phyloP scores from a whole-genome alignment of 2,888 invertebrate species.

The Hirtodrosophila alboralis region DNA sequence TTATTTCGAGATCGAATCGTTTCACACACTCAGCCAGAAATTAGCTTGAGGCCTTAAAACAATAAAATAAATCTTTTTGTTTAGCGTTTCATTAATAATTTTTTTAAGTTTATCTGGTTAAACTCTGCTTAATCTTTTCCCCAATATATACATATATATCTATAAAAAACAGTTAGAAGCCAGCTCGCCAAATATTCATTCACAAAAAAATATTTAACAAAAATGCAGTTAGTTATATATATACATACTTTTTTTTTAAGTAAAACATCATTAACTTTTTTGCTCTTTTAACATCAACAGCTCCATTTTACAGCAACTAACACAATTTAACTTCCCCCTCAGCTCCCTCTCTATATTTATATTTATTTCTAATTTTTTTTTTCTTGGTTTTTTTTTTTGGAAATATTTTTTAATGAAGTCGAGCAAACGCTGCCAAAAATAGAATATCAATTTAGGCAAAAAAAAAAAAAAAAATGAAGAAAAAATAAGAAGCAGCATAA shows the following conservation, averaged over 20 bases:
- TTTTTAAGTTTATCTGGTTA: conserved; percentile 18
- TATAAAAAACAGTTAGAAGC: conserved; percentile 63
- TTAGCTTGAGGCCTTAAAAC: conserved; percentile 43
- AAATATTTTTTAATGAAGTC: conserved; percentile 72
- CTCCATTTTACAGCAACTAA: conserved; percentile 26
- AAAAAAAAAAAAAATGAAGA: too few species aligned
- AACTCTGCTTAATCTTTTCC: conserved; percentile 42
- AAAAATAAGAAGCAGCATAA: too few species aligned
- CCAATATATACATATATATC: too few species aligned
- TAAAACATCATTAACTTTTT: conserved; percentile 54
- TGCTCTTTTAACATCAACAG: conserved; percentile 9
- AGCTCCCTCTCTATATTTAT: conserved; percentile 21
- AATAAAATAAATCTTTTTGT: conserved; percentile 14
- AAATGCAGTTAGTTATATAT: conserved; percentile 43
- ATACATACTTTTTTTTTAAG: too few species aligned
- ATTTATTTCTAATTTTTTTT: conserved; percentile 42
- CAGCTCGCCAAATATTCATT: conserved; percentile 57
- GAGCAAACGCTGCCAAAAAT: conserved; percentile 55
- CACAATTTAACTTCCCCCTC: conserved; percentile 18
- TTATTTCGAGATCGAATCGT: conserved; percentile 49
- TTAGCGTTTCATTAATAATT: conserved; percentile 66
- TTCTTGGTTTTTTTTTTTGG: conserved; percentile 31
- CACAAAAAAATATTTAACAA: conserved; percentile 48
- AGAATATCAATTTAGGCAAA: conserved; percentile 78
- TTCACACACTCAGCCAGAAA: conserved; percentile 66